A percentile compares a stretch with the other conserved stretches of the same genome.
Evolutionary conservation across 1,140 invertebrate genomes (phyloP).

Genomic region (Pachyrhynchus sulphureomaculatus): DNA sequence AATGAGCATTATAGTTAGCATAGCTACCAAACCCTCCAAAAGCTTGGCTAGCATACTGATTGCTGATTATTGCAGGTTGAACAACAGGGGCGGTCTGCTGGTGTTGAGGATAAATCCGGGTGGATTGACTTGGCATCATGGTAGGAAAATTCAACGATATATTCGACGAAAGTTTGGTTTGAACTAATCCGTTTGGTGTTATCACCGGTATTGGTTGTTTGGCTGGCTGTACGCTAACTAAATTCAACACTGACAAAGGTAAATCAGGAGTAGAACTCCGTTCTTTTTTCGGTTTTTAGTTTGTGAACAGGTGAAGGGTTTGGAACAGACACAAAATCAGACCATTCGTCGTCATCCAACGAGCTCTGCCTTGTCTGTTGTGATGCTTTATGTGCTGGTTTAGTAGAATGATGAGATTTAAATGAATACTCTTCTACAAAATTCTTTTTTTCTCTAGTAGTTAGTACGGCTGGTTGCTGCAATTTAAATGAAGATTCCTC

Average conservation of each 20-base stretch:
- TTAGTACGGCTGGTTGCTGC: too few relatives aligned
- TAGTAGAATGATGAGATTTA: not conserved
- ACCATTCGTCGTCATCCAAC: slow-evolving; percentile 49
- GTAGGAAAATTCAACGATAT: slow-evolving; percentile 17
- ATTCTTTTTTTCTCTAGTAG: too few relatives aligned
- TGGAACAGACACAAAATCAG: slow-evolving; percentile 46
- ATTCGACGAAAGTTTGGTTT: slow-evolving; percentile 40
- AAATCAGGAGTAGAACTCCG: slow-evolving; percentile 44
- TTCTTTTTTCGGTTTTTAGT: slow-evolving; percentile 29
- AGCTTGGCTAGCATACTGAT: slow-evolving; percentile 35
- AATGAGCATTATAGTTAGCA: not conserved
- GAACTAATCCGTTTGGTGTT: slow-evolving; percentile 45
- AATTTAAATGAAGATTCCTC: too few relatives aligned
- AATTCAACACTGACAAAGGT: slow-evolving; percentile 45
- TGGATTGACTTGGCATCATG: slow-evolving; percentile 9
- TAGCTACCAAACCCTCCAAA: slow-evolving; percentile 17
- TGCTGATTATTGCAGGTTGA: slow-evolving; percentile 48
- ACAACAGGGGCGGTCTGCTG: slow-evolving; percentile 18
- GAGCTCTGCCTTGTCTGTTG: not conserved
- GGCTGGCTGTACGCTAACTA: slow-evolving; percentile 43
- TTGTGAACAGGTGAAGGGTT: slow-evolving; percentile 32
- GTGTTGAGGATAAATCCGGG: slow-evolving; percentile 17
- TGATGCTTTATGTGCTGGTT: not conserved
- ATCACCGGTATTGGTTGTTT: slow-evolving; percentile 48
- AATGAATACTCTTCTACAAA: not conserved